Evolutionary conservation across 2,888 invertebrate genomes (phyloP), one percentile per base, ranked within the genome.

Genomic region (Ornithoptera alexandrae): DNA sequence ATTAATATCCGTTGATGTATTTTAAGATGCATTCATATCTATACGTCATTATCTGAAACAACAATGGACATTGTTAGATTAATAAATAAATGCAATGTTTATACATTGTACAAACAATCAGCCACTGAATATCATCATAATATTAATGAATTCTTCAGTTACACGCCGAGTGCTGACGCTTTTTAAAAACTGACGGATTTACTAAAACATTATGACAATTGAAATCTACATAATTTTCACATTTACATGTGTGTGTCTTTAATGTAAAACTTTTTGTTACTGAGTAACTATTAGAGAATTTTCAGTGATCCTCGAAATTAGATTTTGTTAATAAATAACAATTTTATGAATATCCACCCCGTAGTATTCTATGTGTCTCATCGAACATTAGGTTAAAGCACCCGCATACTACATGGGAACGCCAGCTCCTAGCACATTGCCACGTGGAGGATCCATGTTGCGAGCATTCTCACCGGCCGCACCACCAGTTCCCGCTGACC

Each of bases 321-420:
- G 8, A 53, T 53, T n/a, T n/a, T n/a, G 53, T 5, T n/a, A 6
- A 53, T 53, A 53, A 46, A 2, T 46, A 46, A 46, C 10, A 46
- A 8, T 53, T 6, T 50, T 17, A 50, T 50, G 17, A 15, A 3
- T 50, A 50, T 17, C 57, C 6, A 57, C 10, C 57, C 59, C 5
- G 2, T 30, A 18, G 42, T 2, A 30, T 59, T 36, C 17, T 17
- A 36, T 60, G 10, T 61, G n/a, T 18, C 22, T 67, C 5, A 60
- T 15, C 17, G 15, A 46, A 62, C 20, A 50, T 7, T 76, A 91
- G 90, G 86, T 82, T 6, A 94, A 94, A 76, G 93, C 94, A n/a
- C 94, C 94, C 18, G 95, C 95, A 5, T 96, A 96, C 82, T 96
- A 96, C 86, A 95, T 96, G 90, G 95, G 95, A 1, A 94, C 94